These are phyloP conservation scores for Strongylocentrotus purpuratus DNA, from an alignment of 35 echinoderm and acorn worm species.

Conservation along the genomic window DNA sequence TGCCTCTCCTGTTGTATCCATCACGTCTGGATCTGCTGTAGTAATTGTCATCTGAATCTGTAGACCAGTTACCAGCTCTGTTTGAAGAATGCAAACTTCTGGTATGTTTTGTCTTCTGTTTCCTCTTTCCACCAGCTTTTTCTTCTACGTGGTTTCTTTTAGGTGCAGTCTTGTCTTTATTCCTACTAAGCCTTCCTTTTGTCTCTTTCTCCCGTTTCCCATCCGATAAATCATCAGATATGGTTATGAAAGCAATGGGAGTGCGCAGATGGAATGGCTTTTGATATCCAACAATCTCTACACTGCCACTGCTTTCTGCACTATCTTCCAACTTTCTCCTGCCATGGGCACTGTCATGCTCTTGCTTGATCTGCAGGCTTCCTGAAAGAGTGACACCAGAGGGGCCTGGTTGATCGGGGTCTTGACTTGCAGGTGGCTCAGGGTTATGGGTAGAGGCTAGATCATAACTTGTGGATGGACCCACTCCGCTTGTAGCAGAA, in stretches of 20 bases:
- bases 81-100: not conserved
- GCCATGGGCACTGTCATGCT: not conserved
- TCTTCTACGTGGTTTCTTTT: not conserved
- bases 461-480: slow-evolving; percentile 30
- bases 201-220: not conserved
- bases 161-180: not conserved
- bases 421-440: slow-evolving; percentile 35
- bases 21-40: slow-evolving; percentile 19
- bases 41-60: slow-evolving; percentile 48
- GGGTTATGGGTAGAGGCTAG: slow-evolving; percentile 56
- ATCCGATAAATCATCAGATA: slow-evolving; percentile 57
- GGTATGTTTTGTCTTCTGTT: slow-evolving; percentile 66
- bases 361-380: slow-evolving; percentile 26
- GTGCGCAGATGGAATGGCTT: slow-evolving; percentile 73
- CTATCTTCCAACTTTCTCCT: slow-evolving; percentile 24
- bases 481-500: not conserved
- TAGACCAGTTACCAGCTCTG: not conserved
- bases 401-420: slow-evolving; percentile 66
- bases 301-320: slow-evolving; percentile 59
- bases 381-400: slow-evolving; percentile 39
- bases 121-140: slow-evolving; percentile 65
- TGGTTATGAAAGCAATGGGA: slow-evolving; percentile 60
- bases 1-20: not conserved
- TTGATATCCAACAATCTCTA: slow-evolving; percentile 76
- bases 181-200: slow-evolving; percentile 3